Evolutionary conservation across 2,888 invertebrate species (phyloP).

Genomic region (Germaria angustata): DNA sequence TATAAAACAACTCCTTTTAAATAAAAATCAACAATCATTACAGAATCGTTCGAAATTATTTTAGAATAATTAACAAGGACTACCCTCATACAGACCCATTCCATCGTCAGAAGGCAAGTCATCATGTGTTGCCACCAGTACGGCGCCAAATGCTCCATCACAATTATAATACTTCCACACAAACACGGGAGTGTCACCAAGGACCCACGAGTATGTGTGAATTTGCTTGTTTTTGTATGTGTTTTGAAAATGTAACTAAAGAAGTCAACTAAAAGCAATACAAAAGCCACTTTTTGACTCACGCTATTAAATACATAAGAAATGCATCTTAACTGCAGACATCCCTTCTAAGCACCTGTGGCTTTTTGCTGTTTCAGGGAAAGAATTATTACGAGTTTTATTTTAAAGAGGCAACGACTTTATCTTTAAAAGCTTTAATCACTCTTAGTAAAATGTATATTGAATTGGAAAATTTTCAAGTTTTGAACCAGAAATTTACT

Average conservation of each 20-base stretch:
- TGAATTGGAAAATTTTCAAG: neutral
- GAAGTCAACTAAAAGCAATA: constrained; percentile 22
- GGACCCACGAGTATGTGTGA: neutral
- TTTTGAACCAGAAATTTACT: no score
- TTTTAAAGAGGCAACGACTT: neutral
- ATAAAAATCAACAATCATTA: constrained; percentile 19
- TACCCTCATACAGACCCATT: constrained; percentile 25
- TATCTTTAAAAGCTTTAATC: neutral
- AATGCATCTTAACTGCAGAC: constrained; percentile 56
- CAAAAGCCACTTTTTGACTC: constrained; percentile 45
- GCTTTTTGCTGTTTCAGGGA: constrained; percentile 28
- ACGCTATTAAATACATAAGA: constrained; percentile 62
- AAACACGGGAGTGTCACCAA: neutral
- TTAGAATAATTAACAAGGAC: constrained; percentile 21
- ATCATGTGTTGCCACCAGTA: constrained; percentile 44
- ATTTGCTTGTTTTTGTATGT: neutral
- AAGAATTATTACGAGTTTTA: neutral
- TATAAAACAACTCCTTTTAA: neutral
- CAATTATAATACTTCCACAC: constrained; percentile 23
- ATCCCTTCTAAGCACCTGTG: constrained; percentile 59
- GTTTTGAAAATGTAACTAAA: constrained; percentile 31
- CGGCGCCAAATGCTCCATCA: constrained; percentile 61
- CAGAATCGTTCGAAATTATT: no score
- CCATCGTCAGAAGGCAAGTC: constrained; percentile 17
- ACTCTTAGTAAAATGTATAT: neutral